A percentile compares a stretch with the other conserved stretches of the same genome.
Conservation (phyloP, 2,113 vertebrate species). For the Triplophysa rosa region DNA sequence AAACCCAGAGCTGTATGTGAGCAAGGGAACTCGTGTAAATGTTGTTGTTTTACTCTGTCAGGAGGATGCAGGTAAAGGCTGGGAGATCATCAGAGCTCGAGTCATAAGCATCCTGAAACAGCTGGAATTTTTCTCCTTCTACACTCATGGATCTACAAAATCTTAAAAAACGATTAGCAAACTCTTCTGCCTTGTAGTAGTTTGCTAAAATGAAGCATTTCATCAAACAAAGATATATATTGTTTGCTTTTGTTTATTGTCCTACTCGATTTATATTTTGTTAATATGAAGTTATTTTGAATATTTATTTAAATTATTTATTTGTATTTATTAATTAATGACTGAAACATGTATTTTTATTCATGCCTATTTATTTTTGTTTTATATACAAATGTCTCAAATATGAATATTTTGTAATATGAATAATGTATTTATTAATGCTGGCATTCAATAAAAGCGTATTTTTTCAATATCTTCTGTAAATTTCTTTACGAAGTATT, state of each 20-base stretch:
- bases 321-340: not conserved
- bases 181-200: not conserved
- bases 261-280: not conserved
- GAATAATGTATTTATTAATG: conserved; percentile 10
- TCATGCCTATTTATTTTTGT: not conserved
- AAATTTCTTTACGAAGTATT: not conserved
- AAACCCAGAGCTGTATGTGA: not conserved
- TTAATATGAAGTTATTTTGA: not conserved
- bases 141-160: not conserved
- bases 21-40: not conserved
- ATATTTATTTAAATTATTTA: conserved; percentile 2
- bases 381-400: not conserved
- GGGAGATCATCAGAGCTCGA: conserved; percentile 66
- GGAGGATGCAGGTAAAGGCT: conserved; percentile 58
- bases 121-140: conserved; percentile 34
- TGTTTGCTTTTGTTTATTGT: conserved; percentile 10
- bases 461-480: not conserved
- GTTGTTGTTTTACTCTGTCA: conserved; percentile 35
- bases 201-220: not conserved
- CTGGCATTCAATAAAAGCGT: conserved; percentile 23
- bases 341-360: not conserved
- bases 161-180: not conserved
- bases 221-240: not conserved
- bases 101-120: conserved; percentile 50
- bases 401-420: not conserved